Evolutionary conservation across 2,113 vertebrate species (phyloP), one percentile per base, ranked within the genome.

Genomic region (Girardinichthys multiradiatus): DNA sequence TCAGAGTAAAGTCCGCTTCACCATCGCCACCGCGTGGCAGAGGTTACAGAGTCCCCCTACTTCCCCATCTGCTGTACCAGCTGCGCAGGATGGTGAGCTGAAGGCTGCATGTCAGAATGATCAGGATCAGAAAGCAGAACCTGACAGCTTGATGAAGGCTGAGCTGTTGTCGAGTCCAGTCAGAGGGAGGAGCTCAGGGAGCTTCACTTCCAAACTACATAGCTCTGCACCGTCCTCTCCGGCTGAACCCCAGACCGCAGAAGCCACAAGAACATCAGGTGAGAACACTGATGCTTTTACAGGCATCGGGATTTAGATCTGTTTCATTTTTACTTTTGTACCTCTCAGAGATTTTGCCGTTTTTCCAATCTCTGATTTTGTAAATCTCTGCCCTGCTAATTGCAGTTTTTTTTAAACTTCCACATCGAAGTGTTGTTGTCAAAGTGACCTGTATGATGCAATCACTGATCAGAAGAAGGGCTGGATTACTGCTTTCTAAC

Each of bases 1-100:
- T 39, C 84, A 86, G 42, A 81, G 68, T 24, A 87, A 72, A 37
- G 81, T 87, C 62, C 91, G 89, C 35, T 93, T 95, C 84, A 94
- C 93, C 17, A 76, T 92, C 21, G 77, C 90, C 10, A 90, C 95
- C 8, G 91, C 93, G 17, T 94, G 93, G 95, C 95, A 95, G 88
- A 91, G 92, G 29, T 92, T 94, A 1, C 82, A 91, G 39, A 84
- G 57, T 77, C 13, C 6, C 7, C 54, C 58, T 9, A 31, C 82
- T 35, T 76, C 86, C 1, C 65, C 82, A 14, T 74, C 78, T 4
- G 58, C 80, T 7, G 33, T 17, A 8, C 62, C 17, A 13, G n/a
- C 14, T 1, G n/a, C 11, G 24, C 2, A 3, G 48, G 48, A 54
- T 5, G 9, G 48, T 5, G 48, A 54, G 48, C 17, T n/a, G 48